A percentile compares a stretch with the other conserved stretches of the same genome.
Conservation (phyloP, 2,888 invertebrate genomes). For the Heliconius hortense region DNA sequence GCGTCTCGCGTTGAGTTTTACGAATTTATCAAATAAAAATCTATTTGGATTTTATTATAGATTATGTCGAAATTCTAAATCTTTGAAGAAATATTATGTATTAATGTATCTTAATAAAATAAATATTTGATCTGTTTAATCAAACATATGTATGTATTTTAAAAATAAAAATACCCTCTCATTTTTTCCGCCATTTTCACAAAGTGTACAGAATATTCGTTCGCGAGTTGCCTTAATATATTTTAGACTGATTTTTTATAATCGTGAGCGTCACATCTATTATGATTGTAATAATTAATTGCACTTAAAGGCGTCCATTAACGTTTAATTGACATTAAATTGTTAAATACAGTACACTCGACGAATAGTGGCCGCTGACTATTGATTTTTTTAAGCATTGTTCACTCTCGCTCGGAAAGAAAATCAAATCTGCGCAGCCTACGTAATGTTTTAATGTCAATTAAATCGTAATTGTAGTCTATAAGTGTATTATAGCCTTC, state of each 20-base stretch:
- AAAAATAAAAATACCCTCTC: background rate
- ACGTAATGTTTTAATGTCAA: background rate
- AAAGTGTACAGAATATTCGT: slow-evolving; percentile 38
- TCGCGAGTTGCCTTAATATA: slow-evolving; percentile 80
- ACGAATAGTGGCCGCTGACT: background rate
- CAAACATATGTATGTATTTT: background rate
- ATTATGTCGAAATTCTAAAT: slow-evolving; percentile 11
- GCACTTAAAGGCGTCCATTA: background rate
- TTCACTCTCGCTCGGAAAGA: background rate
- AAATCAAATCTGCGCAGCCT: background rate
- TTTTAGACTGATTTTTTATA: slow-evolving; percentile 85
- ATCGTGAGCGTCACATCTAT: slow-evolving; percentile 52
- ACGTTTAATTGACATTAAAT: slow-evolving; percentile 11
- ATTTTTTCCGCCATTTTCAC: slow-evolving; percentile 27
- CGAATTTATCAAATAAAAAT: slow-evolving; percentile 42
- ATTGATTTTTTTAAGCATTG: background rate
- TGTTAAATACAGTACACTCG: background rate
- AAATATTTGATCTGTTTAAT: background rate
- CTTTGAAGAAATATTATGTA: slow-evolving; percentile 5
- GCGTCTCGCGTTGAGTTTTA: slow-evolving; percentile 44
- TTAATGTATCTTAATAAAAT: background rate
- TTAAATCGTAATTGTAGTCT: background rate
- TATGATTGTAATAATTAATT: slow-evolving; percentile 3
- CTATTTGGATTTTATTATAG: background rate
- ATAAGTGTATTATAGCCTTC: slow-evolving; percentile 9